A percentile compares a stretch with the other conserved stretches of the same genome.
Evolutionary conservation across 2,888 invertebrate genomes (phyloP).

Genomic region (Octonoba sinensis): DNA sequence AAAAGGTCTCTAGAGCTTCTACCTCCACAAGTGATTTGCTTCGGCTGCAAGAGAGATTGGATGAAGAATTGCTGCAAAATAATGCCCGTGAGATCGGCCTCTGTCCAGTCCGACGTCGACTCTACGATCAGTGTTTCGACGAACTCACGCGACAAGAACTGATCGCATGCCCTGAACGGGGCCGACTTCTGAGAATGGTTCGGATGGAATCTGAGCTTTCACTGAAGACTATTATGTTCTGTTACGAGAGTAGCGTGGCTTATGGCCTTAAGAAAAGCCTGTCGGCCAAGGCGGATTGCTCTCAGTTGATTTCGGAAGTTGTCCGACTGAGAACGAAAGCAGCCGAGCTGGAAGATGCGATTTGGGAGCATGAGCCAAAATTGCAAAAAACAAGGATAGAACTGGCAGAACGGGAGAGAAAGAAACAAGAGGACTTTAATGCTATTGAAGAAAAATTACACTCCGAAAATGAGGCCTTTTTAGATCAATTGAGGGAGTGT

Average conservation of each 20-base stretch:
- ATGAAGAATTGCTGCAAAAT: conserved; percentile 87
- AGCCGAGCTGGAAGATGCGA: neutral
- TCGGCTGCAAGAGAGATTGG: conserved; percentile 94
- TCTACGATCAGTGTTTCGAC: conserved; percentile 92
- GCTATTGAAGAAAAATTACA: conserved; percentile 14
- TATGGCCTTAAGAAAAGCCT: conserved; percentile 43
- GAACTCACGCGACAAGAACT: conserved; percentile 48
- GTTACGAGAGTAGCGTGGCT: conserved; percentile 47
- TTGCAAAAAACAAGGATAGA: conserved; percentile 5
- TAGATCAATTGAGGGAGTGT: conserved; percentile 13
- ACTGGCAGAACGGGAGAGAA: neutral
- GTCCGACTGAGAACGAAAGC: conserved; percentile 3
- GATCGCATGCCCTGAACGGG: conserved; percentile 44
- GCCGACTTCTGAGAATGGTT: conserved; percentile 32
- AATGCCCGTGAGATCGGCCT: conserved; percentile 97
- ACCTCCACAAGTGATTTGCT: conserved; percentile 95
- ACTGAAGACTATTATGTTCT: neutral
- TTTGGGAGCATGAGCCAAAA: conserved; percentile 3
- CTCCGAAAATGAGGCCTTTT: conserved; percentile 12
- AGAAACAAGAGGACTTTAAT: neutral
- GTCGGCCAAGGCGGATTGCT: neutral
- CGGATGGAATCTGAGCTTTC: conserved; percentile 26
- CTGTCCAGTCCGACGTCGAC: conserved; percentile 91
- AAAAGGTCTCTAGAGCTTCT: conserved; percentile 92
- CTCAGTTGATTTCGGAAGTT: neutral